Conservation (phyloP, 2,797 vertebrate species). For the Tachyglossus aculeatus region DNA sequence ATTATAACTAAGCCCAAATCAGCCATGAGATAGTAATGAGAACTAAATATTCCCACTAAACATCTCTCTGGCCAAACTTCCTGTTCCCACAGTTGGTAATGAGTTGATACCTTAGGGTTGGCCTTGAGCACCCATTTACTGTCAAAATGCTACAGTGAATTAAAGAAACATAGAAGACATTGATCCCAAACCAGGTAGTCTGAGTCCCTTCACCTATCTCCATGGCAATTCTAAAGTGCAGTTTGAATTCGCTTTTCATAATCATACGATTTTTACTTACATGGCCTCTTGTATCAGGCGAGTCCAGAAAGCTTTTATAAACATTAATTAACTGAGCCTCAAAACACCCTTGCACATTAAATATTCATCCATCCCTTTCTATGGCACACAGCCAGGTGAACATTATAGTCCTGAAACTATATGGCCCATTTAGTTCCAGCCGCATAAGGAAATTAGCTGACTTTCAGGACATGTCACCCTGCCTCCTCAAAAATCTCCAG, state of each 20-base stretch:
- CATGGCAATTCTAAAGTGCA: conserved; percentile 41
- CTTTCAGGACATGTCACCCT: background rate
- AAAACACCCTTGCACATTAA: conserved; percentile 46
- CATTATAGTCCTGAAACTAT: conserved; percentile 32
- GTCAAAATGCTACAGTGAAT: conserved; percentile 43
- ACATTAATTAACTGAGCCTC: conserved; percentile 61
- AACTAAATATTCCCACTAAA: conserved; percentile 8
- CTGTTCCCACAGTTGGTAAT: conserved; percentile 22
- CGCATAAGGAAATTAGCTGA: conserved; percentile 1
- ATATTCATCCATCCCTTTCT: conserved; percentile 53
- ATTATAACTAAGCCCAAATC: background rate
- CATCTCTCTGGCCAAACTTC: conserved; percentile 17
- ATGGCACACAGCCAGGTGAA: conserved; percentile 54
- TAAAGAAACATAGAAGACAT: conserved; percentile 34
- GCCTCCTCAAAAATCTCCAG: too few relatives aligned
- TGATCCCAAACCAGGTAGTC: conserved; percentile 27
- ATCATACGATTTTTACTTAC: conserved; percentile 45
- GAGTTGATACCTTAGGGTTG: conserved; percentile 27
- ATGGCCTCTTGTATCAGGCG: conserved; percentile 44
- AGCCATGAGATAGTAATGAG: background rate
- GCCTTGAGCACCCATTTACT: conserved; percentile 24
- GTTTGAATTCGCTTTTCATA: conserved; percentile 39
- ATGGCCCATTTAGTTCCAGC: conserved; percentile 18
- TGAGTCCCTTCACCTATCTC: conserved; percentile 24
- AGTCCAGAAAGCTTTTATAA: conserved; percentile 60